These are phyloP conservation scores for Diaperis boleti DNA, from an alignment of 2,888 invertebrate species.

Conservation along the genomic window DNA sequence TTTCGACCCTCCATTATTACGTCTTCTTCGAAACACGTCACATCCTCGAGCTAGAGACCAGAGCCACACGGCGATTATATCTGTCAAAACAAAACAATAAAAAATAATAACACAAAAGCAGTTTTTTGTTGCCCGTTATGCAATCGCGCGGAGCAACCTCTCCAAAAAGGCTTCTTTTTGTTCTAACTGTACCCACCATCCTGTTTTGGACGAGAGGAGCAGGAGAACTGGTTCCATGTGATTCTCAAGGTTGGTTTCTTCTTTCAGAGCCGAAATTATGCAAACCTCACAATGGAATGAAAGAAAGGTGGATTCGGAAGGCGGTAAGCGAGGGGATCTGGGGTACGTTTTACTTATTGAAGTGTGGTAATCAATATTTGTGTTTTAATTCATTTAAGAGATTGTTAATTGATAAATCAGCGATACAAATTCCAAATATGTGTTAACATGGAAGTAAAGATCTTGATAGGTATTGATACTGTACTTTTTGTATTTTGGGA, in stretches of 20 bases:
- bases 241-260: conserved; percentile 43
- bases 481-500: too few relatives aligned
- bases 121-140: conserved; percentile 23
- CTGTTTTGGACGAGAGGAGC: conserved; percentile 30
- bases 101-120: conserved; percentile 15
- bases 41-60: conserved; percentile 2
- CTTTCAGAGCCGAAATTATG: conserved; percentile 40
- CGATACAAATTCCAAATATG: too few relatives aligned
- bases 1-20: too few relatives aligned
- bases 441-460: too few relatives aligned
- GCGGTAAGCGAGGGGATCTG: too few relatives aligned
- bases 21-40: conserved; percentile 1
- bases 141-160: conserved; percentile 9
- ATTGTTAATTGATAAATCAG: too few relatives aligned
- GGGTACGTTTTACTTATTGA: too few relatives aligned
- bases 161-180: conserved; percentile 32
- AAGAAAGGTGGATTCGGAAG: not conserved
- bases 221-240: conserved; percentile 40
- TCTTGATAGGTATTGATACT: too few relatives aligned
- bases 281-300: conserved; percentile 30
- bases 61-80: conserved; percentile 20
- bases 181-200: conserved; percentile 38
- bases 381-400: too few relatives aligned
- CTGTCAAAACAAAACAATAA: conserved; percentile 22
- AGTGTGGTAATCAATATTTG: too few relatives aligned